A percentile compares a stretch with the other conserved stretches of the same genome.
Evolutionary conservation across 92 coral and sea anemone species (phyloP).

Genomic region (Zoanthus sansibaricus): DNA sequence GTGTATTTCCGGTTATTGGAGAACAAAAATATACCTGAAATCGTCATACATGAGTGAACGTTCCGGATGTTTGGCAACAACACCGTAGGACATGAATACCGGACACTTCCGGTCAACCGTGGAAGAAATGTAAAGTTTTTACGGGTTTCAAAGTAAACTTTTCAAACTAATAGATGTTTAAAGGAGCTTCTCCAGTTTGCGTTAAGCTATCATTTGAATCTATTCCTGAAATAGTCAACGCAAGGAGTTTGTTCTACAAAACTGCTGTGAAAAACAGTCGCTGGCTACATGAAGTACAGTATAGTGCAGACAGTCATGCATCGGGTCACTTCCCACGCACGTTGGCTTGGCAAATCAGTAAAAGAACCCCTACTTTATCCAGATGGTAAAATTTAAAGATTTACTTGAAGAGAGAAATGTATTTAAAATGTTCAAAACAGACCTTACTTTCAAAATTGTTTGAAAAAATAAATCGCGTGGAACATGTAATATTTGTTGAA

Average conservation of each 20-base stretch:
- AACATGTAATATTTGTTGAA: background rate
- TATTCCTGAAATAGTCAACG: background rate
- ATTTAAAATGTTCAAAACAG: background rate
- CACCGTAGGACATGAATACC: background rate
- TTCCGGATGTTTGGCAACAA: constrained; percentile 29
- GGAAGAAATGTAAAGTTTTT: background rate
- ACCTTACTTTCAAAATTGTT: background rate
- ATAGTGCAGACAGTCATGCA: background rate
- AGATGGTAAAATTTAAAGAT: background rate
- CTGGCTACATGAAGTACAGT: background rate
- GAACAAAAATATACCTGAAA: background rate
- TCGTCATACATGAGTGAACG: background rate
- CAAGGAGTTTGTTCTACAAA: background rate
- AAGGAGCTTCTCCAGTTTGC: background rate
- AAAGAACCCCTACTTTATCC: background rate
- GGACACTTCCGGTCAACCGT: constrained; percentile 27
- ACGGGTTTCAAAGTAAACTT: background rate
- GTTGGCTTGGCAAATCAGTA: background rate
- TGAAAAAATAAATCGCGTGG: background rate
- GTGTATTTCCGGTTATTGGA: constrained; percentile 7
- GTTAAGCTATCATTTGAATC: background rate
- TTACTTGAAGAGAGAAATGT: background rate
- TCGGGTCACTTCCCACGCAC: background rate
- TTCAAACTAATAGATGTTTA: background rate
- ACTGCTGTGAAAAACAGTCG: background rate